Conservation (phyloP, 2,888 invertebrate genomes). For the Ashinkailepas kermadecensis region DNA sequence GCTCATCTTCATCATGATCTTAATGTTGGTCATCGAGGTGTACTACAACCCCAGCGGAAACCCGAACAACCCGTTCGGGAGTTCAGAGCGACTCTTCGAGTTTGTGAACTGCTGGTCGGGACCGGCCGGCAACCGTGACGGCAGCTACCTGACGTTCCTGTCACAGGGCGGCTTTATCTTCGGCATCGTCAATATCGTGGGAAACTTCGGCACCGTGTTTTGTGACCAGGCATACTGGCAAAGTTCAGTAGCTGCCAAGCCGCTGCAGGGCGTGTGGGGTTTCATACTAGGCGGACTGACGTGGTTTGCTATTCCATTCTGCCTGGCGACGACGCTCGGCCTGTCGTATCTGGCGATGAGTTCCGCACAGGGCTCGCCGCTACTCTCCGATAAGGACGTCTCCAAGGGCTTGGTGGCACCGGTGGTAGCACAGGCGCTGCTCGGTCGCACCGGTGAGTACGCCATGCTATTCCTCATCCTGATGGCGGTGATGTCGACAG, state of each 20-base stretch:
- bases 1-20: constrained; percentile 40
- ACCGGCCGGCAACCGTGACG: constrained; percentile 39
- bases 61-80: constrained; percentile 15
- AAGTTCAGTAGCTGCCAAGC: constrained; percentile 42
- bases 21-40: constrained; percentile 33
- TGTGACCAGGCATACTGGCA: constrained; percentile 45
- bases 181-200: constrained; percentile 40
- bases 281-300: constrained; percentile 41
- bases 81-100: constrained; percentile 36
- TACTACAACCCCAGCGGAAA: constrained; percentile 23
- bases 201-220: constrained; percentile 43
- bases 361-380: constrained; percentile 33
- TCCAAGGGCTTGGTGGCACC: constrained; percentile 34
- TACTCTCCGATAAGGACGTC: constrained; percentile 37
- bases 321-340: constrained; percentile 42
- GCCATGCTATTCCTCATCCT: constrained; percentile 41
- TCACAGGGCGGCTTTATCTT: constrained; percentile 42
- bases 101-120: constrained; percentile 36
- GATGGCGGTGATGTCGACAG: constrained; percentile 43
- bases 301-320: constrained; percentile 45
- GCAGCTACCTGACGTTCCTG: constrained; percentile 40
- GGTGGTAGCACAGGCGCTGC: constrained; percentile 39
- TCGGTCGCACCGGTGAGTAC: constrained; percentile 39
- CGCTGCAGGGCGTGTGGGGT: constrained; percentile 40
- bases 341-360: constrained; percentile 40